Conservation (phyloP, 2,113 vertebrate genomes). For the Paratilapia polleni region DNA sequence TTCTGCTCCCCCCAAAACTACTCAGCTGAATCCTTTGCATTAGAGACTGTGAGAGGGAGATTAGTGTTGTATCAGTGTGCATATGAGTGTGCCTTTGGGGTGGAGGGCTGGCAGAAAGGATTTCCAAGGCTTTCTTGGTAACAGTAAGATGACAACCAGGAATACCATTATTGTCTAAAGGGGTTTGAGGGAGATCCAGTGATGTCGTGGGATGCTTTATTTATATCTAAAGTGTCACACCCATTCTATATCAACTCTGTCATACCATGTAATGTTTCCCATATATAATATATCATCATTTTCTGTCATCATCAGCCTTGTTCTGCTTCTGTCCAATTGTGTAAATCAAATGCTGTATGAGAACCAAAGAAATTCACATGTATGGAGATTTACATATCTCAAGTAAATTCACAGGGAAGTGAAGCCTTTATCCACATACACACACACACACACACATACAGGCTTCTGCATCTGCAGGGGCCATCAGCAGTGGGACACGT, state of each 20-base stretch:
- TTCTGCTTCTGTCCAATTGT: neutral
- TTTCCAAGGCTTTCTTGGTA: conserved; percentile 66
- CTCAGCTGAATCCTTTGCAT: conserved; percentile 78
- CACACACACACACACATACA: neutral
- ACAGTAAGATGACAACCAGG: conserved; percentile 67
- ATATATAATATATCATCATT: neutral
- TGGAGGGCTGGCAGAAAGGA: conserved; percentile 62
- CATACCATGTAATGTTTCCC: neutral
- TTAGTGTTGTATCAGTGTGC: conserved; percentile 70
- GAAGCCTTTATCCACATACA: conserved; percentile 2
- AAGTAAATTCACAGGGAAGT: conserved; percentile 17
- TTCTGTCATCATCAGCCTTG: neutral
- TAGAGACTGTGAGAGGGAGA: conserved; percentile 76
- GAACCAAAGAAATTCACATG: conserved; percentile 2
- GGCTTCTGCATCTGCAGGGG: conserved; percentile 30
- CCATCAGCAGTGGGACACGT: conserved; percentile 55
- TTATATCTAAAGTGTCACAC: conserved; percentile 22
- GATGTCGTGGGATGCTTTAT: conserved; percentile 16
- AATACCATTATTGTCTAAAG: conserved; percentile 65
- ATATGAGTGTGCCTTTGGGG: conserved; percentile 46
- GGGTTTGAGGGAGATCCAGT: conserved; percentile 37
- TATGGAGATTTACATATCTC: neutral
- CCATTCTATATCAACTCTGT: conserved; percentile 7
- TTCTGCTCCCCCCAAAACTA: conserved; percentile 51
- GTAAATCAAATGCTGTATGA: neutral